A percentile compares a stretch with the other conserved stretches of the same genome.
These are phyloP conservation scores for Enteromius viviparus DNA, from an alignment of 2,797 vertebrate genomes.

Conservation along the genomic window DNA sequence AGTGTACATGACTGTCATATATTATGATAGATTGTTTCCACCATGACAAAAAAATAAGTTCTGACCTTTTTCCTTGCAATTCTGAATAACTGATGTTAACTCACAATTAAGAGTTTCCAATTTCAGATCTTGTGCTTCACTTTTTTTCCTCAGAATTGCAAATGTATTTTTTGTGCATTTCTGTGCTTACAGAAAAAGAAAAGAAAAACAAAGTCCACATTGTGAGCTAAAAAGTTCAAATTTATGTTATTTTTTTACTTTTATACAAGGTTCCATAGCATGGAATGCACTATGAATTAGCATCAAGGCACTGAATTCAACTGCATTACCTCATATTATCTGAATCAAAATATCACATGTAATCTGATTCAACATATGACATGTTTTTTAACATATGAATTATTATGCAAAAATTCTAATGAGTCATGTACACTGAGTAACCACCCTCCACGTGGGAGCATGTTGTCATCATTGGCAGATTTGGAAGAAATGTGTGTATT, in stretches of 20 bases:
- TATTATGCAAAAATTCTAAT: slow-evolving; percentile 17
- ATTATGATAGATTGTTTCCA: neutral
- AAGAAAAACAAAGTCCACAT: neutral
- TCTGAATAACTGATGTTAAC: neutral
- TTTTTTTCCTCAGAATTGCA: neutral
- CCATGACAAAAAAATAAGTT: neutral
- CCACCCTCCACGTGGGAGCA: neutral
- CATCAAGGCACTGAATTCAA: neutral
- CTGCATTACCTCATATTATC: neutral
- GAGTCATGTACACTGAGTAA: slow-evolving; percentile 1
- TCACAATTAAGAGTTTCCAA: neutral
- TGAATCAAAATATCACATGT: neutral
- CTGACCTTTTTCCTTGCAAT: neutral
- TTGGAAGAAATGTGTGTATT: neutral
- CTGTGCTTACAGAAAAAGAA: neutral
- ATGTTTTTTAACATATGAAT: neutral
- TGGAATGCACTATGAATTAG: neutral
- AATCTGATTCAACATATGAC: neutral
- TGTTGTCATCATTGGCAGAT: neutral
- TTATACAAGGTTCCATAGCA: neutral
- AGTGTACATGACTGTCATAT: neutral
- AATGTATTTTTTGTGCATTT: neutral
- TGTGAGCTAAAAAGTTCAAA: neutral
- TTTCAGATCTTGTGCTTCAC: neutral
- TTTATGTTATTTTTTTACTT: neutral